Evolutionary conservation across 2,888 invertebrate genomes (phyloP), one percentile per base, ranked within the genome.

Genomic region (Aleiodes leptofemur): DNA sequence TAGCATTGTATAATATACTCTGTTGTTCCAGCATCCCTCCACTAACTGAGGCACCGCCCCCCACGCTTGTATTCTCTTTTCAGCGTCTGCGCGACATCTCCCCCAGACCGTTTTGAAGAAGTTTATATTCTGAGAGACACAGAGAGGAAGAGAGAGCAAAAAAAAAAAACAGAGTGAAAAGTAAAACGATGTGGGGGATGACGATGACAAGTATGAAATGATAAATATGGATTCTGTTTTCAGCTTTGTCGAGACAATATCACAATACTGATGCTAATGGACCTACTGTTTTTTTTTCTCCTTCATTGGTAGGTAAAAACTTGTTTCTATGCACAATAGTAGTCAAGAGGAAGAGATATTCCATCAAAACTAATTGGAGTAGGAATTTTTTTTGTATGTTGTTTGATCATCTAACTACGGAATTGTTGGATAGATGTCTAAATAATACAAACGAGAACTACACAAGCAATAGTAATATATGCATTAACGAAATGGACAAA

Each of bases 1-100:
- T 87, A 86, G 86, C 86, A 87, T 87, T 87, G 87, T 87, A 86
- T 87, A 88, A 88, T 88, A 87, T 86, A 87, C 86, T 83, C 86
- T 86, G 87, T 86, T 87, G 87, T 84, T 85, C 81, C 82, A 81
- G 78, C 82, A 75, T 64, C 76, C 69, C 72, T 78, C 73, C 78
- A 71, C 59, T 70, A 34, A 48, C 38, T 31, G 56, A 74, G 61
- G 75, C 59, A 72, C 83, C 80, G 80, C 81, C 78, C 68, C 70
- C 66, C 75, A 70, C 69, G 59, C 64, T 74, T 34, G 31, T 61
- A 59, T 66, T 53, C 74, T 72, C 68, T 66, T 72, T 76, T 71
- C 69, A 70, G 73, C 74, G 73, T 76, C 76, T 72, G 76, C 76
- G 76, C 76, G 76, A 76, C 72, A 56, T 64, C 48, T 43, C 64